Percentiles rank a stretch among this genome's conserved stretches.
These are phyloP conservation scores for Saccostrea glomerata DNA, from an alignment of 1,140 invertebrate species.

Conservation along the genomic window DNA sequence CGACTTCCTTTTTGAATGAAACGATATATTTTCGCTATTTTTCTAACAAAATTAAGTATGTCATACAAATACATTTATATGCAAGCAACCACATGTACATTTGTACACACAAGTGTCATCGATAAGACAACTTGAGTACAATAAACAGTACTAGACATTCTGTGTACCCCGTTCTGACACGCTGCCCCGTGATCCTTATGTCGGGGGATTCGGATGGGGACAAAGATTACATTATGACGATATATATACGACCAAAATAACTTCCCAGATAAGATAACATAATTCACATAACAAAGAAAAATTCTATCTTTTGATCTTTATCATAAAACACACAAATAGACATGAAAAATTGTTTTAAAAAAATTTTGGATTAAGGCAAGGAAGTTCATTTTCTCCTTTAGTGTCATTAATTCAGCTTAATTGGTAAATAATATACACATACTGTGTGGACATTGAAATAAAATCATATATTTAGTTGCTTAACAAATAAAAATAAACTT, in stretches of 20 bases:
- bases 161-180: background rate
- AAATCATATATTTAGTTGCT: too few species aligned
- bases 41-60: too few species aligned
- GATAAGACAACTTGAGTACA: background rate
- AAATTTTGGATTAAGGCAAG: background rate
- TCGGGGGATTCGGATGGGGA: background rate
- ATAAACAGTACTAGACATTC: background rate
- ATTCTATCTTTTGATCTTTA: background rate
- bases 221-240: slow-evolving; percentile 28
- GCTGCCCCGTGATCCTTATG: background rate
- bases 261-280: slow-evolving; percentile 22
- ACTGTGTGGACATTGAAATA: too few species aligned
- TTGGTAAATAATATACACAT: background rate
- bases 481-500: too few species aligned
- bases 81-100: background rate
- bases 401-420: background rate
- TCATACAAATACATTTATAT: background rate
- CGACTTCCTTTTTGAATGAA: too few species aligned
- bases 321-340: background rate
- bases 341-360: background rate
- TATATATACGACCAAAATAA: background rate
- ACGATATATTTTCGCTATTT: too few species aligned
- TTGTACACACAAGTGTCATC: background rate
- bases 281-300: background rate
- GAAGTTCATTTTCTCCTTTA: background rate